phyloP scores from a whole-genome alignment of 2,113 vertebrate genomes.

The Chaetura pelagica region DNA sequence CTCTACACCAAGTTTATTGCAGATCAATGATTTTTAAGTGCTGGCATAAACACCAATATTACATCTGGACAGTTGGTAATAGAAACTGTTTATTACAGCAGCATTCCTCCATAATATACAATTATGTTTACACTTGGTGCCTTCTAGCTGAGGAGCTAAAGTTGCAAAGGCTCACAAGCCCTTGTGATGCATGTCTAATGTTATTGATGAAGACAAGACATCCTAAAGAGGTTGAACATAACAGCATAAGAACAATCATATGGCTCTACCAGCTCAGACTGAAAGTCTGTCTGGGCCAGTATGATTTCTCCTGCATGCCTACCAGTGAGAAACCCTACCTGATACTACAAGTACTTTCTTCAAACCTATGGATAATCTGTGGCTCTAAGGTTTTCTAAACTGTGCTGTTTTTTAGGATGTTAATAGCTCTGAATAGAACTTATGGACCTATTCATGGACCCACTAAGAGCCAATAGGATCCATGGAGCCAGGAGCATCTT shows the following conservation, averaged over 20 bases:
- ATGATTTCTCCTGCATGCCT: neutral
- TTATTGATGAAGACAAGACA: neutral
- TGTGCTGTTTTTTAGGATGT: neutral
- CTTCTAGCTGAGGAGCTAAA: neutral
- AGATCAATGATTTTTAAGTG: conserved; percentile 63
- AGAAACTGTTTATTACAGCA: conserved; percentile 36
- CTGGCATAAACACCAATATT: conserved; percentile 65
- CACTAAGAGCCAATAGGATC: neutral
- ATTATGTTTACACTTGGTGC: conserved; percentile 10
- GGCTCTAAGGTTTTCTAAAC: neutral
- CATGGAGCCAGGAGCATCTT: neutral
- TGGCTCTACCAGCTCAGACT: neutral
- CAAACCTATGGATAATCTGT: neutral
- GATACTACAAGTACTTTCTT: neutral
- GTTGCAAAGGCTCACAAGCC: neutral
- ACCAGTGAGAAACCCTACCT: neutral
- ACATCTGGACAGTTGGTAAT: conserved; percentile 23
- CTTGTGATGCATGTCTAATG: neutral
- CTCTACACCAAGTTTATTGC: neutral
- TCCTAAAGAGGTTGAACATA: neutral
- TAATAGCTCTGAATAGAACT: neutral
- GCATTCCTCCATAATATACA: conserved; percentile 9
- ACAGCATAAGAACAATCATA: neutral
- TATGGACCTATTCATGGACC: neutral
- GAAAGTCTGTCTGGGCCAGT: neutral